These are phyloP conservation scores for Scaeva pyrastri DNA, from an alignment of 2,888 invertebrate genomes.

Conservation along the genomic window DNA sequence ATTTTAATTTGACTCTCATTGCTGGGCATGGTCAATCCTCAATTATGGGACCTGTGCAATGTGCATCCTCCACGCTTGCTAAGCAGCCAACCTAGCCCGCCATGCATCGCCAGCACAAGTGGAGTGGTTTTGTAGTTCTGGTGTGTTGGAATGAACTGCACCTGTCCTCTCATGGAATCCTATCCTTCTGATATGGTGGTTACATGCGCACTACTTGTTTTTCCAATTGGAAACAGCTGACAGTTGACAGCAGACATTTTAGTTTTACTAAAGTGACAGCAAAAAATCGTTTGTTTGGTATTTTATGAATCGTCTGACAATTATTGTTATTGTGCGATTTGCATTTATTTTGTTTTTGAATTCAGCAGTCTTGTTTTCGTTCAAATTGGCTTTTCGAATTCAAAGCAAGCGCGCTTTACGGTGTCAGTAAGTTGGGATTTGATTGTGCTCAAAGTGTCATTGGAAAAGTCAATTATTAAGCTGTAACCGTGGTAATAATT, in stretches of 20 bases:
- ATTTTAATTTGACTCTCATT: constrained; percentile 17
- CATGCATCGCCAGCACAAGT: neutral
- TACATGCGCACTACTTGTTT: constrained; percentile 63
- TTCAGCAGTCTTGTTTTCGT: neutral
- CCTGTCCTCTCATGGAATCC: constrained; percentile 47
- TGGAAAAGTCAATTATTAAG: too few species aligned
- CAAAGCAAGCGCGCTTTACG: neutral
- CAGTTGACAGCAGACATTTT: constrained; percentile 45
- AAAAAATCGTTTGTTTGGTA: constrained; percentile 46
- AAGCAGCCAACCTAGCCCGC: too few species aligned
- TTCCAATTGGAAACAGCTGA: constrained; percentile 57
- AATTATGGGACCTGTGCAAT: neutral
- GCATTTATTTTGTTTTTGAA: constrained; percentile 36
- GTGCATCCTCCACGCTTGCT: neutral
- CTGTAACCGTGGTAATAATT: too few species aligned
- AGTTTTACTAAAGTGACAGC: constrained; percentile 37
- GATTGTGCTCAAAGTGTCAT: too few species aligned
- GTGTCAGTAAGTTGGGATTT: neutral
- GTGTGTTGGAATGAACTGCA: constrained; percentile 5
- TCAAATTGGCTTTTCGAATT: neutral
- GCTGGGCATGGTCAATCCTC: constrained; percentile 17
- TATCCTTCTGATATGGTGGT: neutral
- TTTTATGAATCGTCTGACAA: constrained; percentile 61
- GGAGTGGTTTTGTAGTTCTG: neutral
- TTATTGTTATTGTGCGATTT: constrained; percentile 48